Evolutionary conservation across 2,888 invertebrate species (phyloP).

Genomic region (Rhyacophila evoluta): DNA sequence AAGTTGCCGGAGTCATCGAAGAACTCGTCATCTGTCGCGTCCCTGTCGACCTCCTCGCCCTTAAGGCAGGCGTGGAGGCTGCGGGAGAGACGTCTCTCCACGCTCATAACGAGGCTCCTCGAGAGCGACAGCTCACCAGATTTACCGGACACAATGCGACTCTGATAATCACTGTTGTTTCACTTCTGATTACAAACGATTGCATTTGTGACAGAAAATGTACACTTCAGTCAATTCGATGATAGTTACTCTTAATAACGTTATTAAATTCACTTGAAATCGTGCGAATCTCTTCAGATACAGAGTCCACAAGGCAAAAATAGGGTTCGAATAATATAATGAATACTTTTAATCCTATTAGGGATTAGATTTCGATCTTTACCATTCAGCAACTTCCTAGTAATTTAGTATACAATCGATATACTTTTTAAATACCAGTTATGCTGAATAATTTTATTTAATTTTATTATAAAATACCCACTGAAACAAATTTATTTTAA

Average conservation of each 20-base stretch:
- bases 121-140: slow-evolving; percentile 18
- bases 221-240: background rate
- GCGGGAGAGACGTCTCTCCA: slow-evolving; percentile 73
- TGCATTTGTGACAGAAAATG: background rate
- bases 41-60: slow-evolving; percentile 71
- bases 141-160: background rate
- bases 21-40: slow-evolving; percentile 66
- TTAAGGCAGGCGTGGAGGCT: slow-evolving; percentile 78
- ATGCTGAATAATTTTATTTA: too few relatives aligned
- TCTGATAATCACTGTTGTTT: background rate
- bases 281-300: background rate
- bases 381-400: too few relatives aligned
- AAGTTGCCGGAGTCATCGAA: slow-evolving; percentile 65
- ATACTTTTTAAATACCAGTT: too few relatives aligned
- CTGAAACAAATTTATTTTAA: too few relatives aligned
- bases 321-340: background rate
- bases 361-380: too few relatives aligned
- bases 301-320: background rate
- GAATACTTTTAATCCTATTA: background rate
- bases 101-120: slow-evolving; percentile 62
- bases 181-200: background rate
- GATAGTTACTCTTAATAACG: background rate
- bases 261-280: background rate
- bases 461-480: too few relatives aligned
- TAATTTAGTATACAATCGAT: too few relatives aligned